Conservation (phyloP, 2,888 invertebrate genomes). For the Neoitamus cyanurus region DNA sequence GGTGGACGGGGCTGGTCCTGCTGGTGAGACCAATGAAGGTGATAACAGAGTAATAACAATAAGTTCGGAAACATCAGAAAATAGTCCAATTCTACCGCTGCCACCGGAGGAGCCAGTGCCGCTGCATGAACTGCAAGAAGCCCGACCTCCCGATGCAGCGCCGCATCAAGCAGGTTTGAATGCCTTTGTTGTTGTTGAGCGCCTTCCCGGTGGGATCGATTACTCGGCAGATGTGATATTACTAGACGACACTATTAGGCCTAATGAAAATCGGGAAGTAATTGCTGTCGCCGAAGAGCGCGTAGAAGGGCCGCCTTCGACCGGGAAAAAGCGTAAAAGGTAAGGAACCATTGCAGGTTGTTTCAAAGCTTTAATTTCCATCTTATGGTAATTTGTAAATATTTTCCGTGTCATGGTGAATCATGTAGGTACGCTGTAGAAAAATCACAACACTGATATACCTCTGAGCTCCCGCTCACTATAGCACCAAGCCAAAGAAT, state of each 20-base stretch:
- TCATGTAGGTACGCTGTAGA: too few species aligned
- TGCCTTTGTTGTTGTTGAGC: neutral
- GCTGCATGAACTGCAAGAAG: neutral
- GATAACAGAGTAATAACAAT: neutral
- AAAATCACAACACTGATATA: too few species aligned
- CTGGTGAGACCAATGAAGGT: neutral
- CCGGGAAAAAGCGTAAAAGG: constrained; percentile 51
- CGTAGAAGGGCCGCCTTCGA: neutral
- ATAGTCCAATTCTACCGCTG: neutral
- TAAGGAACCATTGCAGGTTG: neutral
- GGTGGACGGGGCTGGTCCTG: neutral
- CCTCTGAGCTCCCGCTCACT: too few species aligned
- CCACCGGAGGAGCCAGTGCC: neutral
- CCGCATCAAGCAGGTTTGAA: neutral
- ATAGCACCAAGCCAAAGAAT: too few species aligned
- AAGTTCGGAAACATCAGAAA: neutral
- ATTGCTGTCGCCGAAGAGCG: neutral
- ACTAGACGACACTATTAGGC: neutral
- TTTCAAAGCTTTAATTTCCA: too few species aligned
- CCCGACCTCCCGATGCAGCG: neutral
- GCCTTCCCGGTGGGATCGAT: neutral
- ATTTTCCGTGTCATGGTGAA: too few species aligned
- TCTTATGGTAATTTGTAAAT: too few species aligned
- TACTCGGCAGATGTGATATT: neutral
- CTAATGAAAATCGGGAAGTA: neutral